phyloP scores from a whole-genome alignment of 64 coral and sea anemone species.

The Montipora capricornis region DNA sequence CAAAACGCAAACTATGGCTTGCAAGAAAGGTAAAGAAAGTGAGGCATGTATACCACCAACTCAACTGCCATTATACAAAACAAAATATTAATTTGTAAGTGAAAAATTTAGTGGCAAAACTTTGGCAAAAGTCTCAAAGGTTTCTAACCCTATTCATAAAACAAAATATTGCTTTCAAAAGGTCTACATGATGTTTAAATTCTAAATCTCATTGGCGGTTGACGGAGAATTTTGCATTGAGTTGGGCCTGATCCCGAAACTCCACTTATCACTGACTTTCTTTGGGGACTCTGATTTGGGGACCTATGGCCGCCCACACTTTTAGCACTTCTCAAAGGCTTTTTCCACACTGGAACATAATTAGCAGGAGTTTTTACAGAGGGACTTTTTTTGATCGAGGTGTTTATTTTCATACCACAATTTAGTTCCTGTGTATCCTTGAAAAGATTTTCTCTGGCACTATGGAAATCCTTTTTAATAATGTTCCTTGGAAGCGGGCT shows the following conservation, averaged over 20 bases:
- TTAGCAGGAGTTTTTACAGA: constrained; percentile 16
- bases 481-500: constrained; percentile 47
- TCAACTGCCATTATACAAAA: too few relatives aligned
- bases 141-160: not conserved
- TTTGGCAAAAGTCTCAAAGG: not conserved
- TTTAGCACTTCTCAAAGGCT: constrained; percentile 2
- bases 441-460: constrained; percentile 33
- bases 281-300: constrained; percentile 25
- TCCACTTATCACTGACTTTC: not conserved
- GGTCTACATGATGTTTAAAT: not conserved
- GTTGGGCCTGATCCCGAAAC: not conserved
- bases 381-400: not conserved
- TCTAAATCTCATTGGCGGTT: constrained; percentile 50
- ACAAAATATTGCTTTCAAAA: not conserved
- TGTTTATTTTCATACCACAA: constrained; percentile 24
- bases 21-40: too few relatives aligned
- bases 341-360: constrained; percentile 54
- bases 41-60: too few relatives aligned
- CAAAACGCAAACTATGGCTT: too few relatives aligned
- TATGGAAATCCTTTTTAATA: constrained; percentile 51
- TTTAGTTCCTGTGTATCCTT: constrained; percentile 33
- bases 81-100: too few relatives aligned
- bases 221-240: constrained; percentile 32
- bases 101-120: not conserved
- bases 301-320: constrained; percentile 7